Conservation (phyloP, 2,797 vertebrate genomes). For the Gouania willdenowi region DNA sequence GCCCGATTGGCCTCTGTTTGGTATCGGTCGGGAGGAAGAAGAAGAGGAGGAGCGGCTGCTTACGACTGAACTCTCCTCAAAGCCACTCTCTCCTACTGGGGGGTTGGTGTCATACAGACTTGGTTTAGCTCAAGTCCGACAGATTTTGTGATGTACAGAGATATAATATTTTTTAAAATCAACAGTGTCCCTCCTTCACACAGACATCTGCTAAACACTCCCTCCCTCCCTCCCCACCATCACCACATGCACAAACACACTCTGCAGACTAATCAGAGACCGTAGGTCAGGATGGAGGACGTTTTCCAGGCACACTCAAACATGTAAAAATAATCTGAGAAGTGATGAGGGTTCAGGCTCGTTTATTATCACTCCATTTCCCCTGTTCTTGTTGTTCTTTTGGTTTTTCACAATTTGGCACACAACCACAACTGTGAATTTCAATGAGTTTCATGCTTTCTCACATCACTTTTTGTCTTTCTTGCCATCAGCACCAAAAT, state of each 20-base stretch:
- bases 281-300: constrained; percentile 42
- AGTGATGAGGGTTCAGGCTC: constrained; percentile 38
- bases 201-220: too few species aligned
- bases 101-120: constrained; percentile 85
- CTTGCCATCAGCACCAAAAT: constrained; percentile 91
- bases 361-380: constrained; percentile 68
- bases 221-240: not conserved
- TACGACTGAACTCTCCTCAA: constrained; percentile 68
- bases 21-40: constrained; percentile 59
- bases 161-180: constrained; percentile 70
- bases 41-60: constrained; percentile 78
- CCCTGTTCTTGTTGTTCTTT: constrained; percentile 68
- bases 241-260: constrained; percentile 4
- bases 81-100: constrained; percentile 51
- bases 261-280: constrained; percentile 33
- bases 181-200: constrained; percentile 4
- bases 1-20: constrained; percentile 32
- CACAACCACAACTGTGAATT: constrained; percentile 89
- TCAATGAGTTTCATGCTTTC: constrained; percentile 75
- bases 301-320: constrained; percentile 45
- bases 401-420: constrained; percentile 66
- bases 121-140: constrained; percentile 84
- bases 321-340: constrained; percentile 55
- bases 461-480: constrained; percentile 71
- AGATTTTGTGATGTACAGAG: constrained; percentile 74